A percentile compares a stretch with the other conserved stretches of the same genome.
Conservation (phyloP, 1,140 invertebrate genomes). For the Limonius californicus region DNA sequence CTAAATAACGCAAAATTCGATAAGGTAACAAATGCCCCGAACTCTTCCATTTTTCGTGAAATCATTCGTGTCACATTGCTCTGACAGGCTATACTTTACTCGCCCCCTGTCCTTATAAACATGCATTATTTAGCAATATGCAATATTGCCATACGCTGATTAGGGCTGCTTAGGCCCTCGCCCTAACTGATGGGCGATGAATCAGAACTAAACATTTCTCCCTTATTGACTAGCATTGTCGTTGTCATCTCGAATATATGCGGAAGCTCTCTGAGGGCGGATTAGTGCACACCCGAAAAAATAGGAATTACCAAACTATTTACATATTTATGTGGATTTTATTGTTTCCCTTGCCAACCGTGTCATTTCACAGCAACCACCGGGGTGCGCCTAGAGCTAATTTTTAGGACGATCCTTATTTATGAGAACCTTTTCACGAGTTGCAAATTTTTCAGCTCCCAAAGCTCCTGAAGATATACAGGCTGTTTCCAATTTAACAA, state of each 20-base stretch:
- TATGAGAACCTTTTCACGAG: no score
- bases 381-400: no score
- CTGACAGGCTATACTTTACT: neutral
- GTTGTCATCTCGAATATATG: neutral
- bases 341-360: no score
- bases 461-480: no score
- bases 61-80: no score
- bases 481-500: no score
- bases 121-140: conserved; percentile 11
- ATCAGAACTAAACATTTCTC: conserved; percentile 16
- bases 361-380: no score
- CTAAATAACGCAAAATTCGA: no score
- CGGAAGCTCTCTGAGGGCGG: neutral
- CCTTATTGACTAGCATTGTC: neutral
- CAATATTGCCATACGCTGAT: conserved; percentile 13
- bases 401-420: no score
- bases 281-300: neutral
- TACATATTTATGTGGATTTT: conserved; percentile 3
- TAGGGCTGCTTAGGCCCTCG: neutral
- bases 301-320: neutral
- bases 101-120: neutral
- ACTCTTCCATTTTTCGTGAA: no score
- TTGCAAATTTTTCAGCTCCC: no score
- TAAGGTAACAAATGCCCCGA: no score
- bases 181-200: conserved; percentile 12